These are phyloP conservation scores for Leptodactylus fuscus DNA, from an alignment of 2,113 vertebrate genomes.

Conservation along the genomic window DNA sequence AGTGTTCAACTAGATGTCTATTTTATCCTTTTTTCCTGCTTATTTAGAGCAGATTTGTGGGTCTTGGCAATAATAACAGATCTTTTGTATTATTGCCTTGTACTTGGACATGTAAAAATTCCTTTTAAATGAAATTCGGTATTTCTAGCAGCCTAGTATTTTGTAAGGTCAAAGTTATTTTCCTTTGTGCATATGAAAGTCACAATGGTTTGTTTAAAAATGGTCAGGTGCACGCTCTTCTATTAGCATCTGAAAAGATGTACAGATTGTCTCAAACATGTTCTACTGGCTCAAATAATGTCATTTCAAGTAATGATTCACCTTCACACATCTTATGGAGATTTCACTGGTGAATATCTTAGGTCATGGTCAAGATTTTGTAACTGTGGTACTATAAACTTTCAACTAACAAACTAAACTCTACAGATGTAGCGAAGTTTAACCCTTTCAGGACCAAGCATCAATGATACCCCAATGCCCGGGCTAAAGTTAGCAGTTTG, in stretches of 20 bases:
- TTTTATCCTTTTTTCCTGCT: not conserved
- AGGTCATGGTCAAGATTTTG: no score
- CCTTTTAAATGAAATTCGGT: not conserved
- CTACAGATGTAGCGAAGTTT: no score
- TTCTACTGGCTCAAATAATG: not conserved
- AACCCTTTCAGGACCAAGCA: no score
- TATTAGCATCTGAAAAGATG: not conserved
- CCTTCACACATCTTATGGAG: no score
- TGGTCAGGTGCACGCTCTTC: not conserved
- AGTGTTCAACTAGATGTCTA: not conserved
- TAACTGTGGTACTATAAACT: no score
- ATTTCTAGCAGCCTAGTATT: not conserved
- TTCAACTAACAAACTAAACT: no score
- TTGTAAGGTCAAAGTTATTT: conserved; percentile 5
- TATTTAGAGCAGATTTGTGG: not conserved
- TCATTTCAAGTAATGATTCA: no score
- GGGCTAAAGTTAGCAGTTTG: no score
- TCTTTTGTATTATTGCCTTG: not conserved
- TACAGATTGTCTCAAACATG: not conserved
- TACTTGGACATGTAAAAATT: not conserved
- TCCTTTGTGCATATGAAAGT: not conserved
- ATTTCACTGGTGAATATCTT: no score
- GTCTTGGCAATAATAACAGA: not conserved
- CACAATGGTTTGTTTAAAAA: not conserved
- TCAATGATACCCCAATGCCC: no score